Percentiles rank a stretch among this genome's conserved stretches.
These are phyloP conservation scores for Cyphomyrus plagiostoma DNA, from an alignment of 2,113 vertebrate species.

Conservation along the genomic window DNA sequence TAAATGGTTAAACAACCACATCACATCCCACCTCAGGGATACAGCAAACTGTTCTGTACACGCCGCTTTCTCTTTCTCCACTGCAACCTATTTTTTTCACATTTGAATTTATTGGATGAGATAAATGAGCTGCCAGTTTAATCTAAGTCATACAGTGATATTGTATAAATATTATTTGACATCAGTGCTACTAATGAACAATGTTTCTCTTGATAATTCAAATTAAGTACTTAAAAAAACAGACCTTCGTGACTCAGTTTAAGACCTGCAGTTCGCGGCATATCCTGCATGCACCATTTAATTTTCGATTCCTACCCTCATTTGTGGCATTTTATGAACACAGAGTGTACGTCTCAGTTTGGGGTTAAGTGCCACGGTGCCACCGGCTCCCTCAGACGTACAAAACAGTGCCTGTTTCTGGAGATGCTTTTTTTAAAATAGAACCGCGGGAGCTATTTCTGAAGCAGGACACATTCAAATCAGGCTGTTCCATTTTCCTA, in stretches of 20 bases:
- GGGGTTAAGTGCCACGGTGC: neutral
- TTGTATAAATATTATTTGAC: constrained; percentile 6
- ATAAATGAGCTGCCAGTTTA: neutral
- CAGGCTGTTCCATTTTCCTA: constrained; percentile 56
- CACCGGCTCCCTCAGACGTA: neutral
- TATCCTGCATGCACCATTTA: neutral
- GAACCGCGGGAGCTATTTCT: constrained; percentile 40
- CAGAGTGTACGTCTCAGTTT: neutral
- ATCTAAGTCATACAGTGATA: neutral
- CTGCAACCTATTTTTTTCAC: neutral
- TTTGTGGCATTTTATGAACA: neutral
- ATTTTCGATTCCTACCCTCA: neutral
- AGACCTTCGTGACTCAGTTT: neutral
- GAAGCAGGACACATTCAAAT: constrained; percentile 41
- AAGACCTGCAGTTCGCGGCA: neutral
- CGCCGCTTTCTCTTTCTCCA: neutral
- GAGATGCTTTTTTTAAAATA: constrained; percentile 23
- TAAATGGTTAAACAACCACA: neutral
- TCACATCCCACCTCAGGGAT: neutral
- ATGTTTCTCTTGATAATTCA: constrained; percentile 4
- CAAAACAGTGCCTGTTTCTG: constrained; percentile 7
- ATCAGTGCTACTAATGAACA: neutral
- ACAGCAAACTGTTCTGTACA: neutral
- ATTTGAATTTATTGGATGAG: neutral
- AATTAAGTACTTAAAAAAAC: constrained; percentile 9